These are phyloP conservation scores for Actenoides lindsayi DNA, from an alignment of 2,113 vertebrate species.

Conservation along the genomic window DNA sequence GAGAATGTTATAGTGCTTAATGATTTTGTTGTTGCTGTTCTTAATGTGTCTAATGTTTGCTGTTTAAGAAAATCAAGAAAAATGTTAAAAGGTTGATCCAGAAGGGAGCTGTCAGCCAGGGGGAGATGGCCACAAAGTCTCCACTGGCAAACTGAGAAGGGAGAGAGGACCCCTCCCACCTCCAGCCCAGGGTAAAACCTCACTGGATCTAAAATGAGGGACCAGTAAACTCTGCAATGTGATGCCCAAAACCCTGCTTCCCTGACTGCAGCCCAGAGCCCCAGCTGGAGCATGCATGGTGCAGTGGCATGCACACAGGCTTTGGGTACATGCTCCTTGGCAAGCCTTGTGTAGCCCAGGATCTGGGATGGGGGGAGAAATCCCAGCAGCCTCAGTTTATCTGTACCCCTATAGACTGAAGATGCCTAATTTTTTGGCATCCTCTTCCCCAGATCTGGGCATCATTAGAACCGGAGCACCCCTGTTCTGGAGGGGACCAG, in stretches of 20 bases:
- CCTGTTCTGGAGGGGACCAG: not conserved
- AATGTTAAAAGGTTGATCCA: constrained; percentile 74
- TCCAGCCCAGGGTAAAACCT: not conserved
- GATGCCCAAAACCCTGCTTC: not conserved
- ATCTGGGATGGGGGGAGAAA: not conserved
- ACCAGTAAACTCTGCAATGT: fast-evolving
- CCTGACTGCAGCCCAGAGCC: not conserved
- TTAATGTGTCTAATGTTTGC: constrained; percentile 79
- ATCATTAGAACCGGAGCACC: not conserved
- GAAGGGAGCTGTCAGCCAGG: constrained; percentile 30
- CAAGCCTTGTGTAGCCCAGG: not conserved
- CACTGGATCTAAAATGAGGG: not conserved
- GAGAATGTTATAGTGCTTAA: constrained; percentile 74
- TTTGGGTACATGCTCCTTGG: fast-evolving
- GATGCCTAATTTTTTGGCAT: not conserved
- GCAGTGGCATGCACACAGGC: not conserved
- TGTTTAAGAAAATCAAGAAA: constrained; percentile 78
- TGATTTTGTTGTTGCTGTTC: constrained; percentile 78
- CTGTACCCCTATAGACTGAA: not conserved
- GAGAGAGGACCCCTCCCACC: not conserved
- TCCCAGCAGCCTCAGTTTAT: not conserved
- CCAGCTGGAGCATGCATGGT: not conserved
- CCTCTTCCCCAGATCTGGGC: not conserved
- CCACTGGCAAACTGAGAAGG: not conserved
- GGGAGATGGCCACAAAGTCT: constrained; percentile 7